Evolutionary conservation across 2,797 vertebrate species (phyloP), one percentile per base, ranked within the genome.

Genomic region (Sebastes itinus): DNA sequence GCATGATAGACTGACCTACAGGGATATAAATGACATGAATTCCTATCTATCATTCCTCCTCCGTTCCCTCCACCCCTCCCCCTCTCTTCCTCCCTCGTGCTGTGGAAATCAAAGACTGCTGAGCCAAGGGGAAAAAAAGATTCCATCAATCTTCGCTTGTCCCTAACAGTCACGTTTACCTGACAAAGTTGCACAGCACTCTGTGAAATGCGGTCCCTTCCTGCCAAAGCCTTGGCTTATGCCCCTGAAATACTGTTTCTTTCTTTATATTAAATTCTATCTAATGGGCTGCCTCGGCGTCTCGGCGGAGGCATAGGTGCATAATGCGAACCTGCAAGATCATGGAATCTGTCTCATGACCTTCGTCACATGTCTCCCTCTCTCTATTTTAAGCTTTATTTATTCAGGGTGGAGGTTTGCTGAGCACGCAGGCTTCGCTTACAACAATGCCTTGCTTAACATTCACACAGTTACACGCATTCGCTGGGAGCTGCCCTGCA

Each of bases 41-140:
- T 92, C 84, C 91, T 92, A 92, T 94, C 92, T 89, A 94, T 93
- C 93, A 92, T 88, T 81, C 89, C 74, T 85, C 88, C 88, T 80
- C 80, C 77, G 8, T 81, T 84, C 87, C 75, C 82, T 78, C 81
- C 76, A 38, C 14, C 14, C 38, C 6, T 66, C 58, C 85, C 81
- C 78, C 35, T 28, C 28, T 83, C 84, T 89, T 76, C 88, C 77
- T 80, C 52, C 61, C 84, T 58, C 80, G 84, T 81, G 88, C 88
- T 78, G 90, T 89, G 78, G 87, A 94, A 93, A 94, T 94, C 92
- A 95, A 92, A 93, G 93, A 94, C 86, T 94, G 94, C 94, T 95
- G 94, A 95, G 94, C 92, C 93, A 94, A 85, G 92, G 80, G 89
- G 84, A 94, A 93, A 65, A 92, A 89, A 88, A 90, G 88, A 92